phyloP scores from a whole-genome alignment of 2,888 invertebrate genomes.

The Drosophila neutralis region DNA sequence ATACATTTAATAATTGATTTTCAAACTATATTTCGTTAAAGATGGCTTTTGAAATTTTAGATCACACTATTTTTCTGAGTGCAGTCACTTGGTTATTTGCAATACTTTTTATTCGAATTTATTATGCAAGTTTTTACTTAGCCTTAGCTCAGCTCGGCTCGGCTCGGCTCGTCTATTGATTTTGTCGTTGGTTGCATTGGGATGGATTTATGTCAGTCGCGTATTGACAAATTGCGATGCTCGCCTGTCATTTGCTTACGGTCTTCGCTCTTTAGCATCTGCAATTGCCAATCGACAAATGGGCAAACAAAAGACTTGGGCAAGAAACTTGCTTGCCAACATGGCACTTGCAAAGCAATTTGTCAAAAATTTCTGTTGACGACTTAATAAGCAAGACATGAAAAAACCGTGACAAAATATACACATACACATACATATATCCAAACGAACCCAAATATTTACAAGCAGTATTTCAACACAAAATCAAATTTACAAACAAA shows the following conservation, averaged over 20 bases:
- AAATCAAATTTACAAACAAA: slow-evolving; percentile 10
- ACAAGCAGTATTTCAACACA: slow-evolving; percentile 38
- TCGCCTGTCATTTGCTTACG: slow-evolving; percentile 57
- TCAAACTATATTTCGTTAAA: not conserved
- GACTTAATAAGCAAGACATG: slow-evolving; percentile 49
- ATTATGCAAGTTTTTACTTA: slow-evolving; percentile 62
- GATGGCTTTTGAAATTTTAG: not conserved
- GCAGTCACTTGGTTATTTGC: slow-evolving; percentile 49
- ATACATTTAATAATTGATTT: not conserved
- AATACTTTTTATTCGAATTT: slow-evolving; percentile 62
- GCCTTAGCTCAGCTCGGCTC: slow-evolving; percentile 11
- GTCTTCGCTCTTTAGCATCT: slow-evolving; percentile 32
- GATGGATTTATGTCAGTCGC: slow-evolving; percentile 72
- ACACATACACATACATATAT: slow-evolving; percentile 6
- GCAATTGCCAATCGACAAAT: slow-evolving; percentile 50
- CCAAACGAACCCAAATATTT: slow-evolving; percentile 4
- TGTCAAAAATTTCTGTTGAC: slow-evolving; percentile 50
- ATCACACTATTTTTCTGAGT: not conserved
- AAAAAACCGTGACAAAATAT: slow-evolving; percentile 46
- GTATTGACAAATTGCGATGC: slow-evolving; percentile 70
- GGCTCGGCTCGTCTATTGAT: slow-evolving; percentile 50
- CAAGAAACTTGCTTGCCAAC: slow-evolving; percentile 42
- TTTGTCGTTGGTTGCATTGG: slow-evolving; percentile 45
- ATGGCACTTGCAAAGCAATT: slow-evolving; percentile 53
- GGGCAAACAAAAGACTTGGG: slow-evolving; percentile 58